A percentile compares a stretch with the other conserved stretches of the same genome.
phyloP scores from a whole-genome alignment of 2,113 vertebrate species.

The Bos javanicus region DNA sequence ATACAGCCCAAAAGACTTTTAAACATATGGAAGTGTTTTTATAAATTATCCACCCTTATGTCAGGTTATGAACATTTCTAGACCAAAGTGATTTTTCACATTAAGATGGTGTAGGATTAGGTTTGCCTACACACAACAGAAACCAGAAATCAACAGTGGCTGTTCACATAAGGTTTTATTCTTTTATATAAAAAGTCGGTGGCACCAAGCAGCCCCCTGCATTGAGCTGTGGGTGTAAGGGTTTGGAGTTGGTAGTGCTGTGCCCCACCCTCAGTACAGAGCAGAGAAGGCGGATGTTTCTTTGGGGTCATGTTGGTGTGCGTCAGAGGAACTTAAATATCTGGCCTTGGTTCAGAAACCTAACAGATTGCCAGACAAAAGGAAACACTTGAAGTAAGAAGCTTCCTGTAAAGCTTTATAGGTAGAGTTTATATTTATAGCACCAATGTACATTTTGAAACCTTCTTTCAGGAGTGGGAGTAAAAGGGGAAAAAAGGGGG shows the following conservation, averaged over 20 bases:
- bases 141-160: conserved; percentile 23
- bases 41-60: conserved; percentile 33
- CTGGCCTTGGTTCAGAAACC: conserved; percentile 67
- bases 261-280: conserved; percentile 71
- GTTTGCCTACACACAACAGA: background rate
- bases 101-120: conserved; percentile 13
- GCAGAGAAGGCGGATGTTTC: conserved; percentile 14
- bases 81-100: conserved; percentile 50
- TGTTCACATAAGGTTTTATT: conserved; percentile 40
- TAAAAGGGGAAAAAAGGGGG: background rate
- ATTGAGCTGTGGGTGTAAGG: conserved; percentile 55
- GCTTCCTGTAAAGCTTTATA: conserved; percentile 80
- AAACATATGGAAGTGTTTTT: conserved; percentile 46
- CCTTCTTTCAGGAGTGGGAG: conserved; percentile 68
- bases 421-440: conserved; percentile 85
- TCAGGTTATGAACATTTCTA: conserved; percentile 52
- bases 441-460: conserved; percentile 81
- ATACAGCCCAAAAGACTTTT: background rate
- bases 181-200: background rate
- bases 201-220: conserved; percentile 72
- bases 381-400: conserved; percentile 82
- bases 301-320: conserved; percentile 21
- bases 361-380: conserved; percentile 75
- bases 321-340: conserved; percentile 62
- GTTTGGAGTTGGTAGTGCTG: background rate